phyloP scores from a whole-genome alignment of 1,140 invertebrate genomes.

The Parasteatoda tepidariorum region DNA sequence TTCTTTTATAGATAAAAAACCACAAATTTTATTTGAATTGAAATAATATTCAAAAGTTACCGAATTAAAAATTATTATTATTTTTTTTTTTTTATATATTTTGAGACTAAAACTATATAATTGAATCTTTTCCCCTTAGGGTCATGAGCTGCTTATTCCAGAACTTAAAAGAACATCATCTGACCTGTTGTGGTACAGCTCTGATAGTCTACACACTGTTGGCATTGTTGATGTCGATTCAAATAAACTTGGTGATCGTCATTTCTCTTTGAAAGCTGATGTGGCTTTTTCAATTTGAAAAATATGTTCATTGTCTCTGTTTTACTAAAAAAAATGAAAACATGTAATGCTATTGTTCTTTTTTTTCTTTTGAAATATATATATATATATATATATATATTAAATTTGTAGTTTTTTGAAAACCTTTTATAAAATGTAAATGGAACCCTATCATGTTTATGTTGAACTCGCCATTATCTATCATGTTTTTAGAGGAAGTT shows the following conservation, averaged over 20 bases:
- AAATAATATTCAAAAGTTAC: no score
- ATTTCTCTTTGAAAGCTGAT: conserved; percentile 45
- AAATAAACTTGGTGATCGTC: conserved; percentile 29
- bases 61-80: no score
- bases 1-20: no score
- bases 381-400: no score
- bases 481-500: conserved; percentile 5
- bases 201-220: conserved; percentile 43
- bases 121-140: conserved; percentile 11
- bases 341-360: conserved; percentile 17
- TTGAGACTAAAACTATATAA: no score
- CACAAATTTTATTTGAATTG: no score
- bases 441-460: conserved; percentile 6
- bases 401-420: conserved; percentile 43
- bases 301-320: background rate
- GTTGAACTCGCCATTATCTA: conserved; percentile 8
- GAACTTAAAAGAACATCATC: conserved; percentile 45
- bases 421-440: conserved; percentile 45
- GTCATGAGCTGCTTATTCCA: conserved; percentile 48
- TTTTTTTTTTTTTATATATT: no score
- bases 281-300: conserved; percentile 32
- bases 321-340: background rate
- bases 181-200: conserved; percentile 55
- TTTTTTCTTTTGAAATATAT: conserved; percentile 19
- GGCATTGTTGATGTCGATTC: conserved; percentile 43